These are phyloP conservation scores for Ia io DNA, from an alignment of 2,113 vertebrate genomes.

Conservation along the genomic window DNA sequence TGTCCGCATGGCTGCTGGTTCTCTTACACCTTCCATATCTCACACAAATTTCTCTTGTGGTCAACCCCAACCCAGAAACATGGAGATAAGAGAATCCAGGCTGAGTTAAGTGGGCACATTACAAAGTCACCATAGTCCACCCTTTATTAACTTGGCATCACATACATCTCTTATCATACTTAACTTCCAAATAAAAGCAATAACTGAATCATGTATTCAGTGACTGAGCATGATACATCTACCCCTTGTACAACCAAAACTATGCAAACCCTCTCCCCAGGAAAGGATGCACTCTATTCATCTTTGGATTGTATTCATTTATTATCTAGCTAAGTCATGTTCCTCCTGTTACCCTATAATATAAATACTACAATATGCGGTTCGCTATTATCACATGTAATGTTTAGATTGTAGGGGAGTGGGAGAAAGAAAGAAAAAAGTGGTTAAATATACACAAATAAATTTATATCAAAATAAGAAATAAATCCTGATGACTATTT, in stretches of 20 bases:
- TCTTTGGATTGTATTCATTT: not conserved
- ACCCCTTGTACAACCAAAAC: not conserved
- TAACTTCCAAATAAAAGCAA: not conserved
- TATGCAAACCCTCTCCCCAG: not conserved
- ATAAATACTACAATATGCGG: not conserved
- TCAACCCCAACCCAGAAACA: not conserved
- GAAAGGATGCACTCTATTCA: not conserved
- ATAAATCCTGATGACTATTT: not conserved
- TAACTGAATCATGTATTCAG: not conserved
- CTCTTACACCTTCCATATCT: not conserved
- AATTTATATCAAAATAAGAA: not conserved
- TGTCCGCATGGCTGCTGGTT: fast-evolving
- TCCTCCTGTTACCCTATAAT: not conserved
- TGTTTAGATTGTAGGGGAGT: not conserved
- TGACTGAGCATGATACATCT: not conserved
- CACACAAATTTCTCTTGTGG: not conserved
- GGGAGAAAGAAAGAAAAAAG: not conserved
- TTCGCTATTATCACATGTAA: not conserved
- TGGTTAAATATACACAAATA: not conserved
- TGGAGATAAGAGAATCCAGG: not conserved
- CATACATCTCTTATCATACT: not conserved
- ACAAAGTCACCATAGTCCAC: not conserved
- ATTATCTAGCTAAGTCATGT: not conserved
- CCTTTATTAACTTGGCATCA: not conserved
- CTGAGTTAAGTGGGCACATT: not conserved